These are phyloP conservation scores for Caenorhabditis imperialis DNA, from an alignment of 2,888 invertebrate genomes.

Conservation along the genomic window DNA sequence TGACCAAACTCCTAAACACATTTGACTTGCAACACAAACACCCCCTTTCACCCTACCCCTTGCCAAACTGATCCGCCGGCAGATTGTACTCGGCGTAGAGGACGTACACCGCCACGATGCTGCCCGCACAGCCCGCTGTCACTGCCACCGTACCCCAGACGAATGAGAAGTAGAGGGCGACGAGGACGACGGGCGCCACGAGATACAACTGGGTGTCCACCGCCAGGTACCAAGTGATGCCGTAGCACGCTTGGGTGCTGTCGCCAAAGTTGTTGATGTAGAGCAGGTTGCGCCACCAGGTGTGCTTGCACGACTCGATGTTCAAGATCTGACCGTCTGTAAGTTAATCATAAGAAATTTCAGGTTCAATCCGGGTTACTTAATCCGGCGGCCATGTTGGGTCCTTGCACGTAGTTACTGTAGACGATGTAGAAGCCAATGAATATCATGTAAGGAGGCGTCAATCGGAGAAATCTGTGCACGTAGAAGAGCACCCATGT, in stretches of 20 bases:
- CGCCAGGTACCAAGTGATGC: slow-evolving; percentile 55
- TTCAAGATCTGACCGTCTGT: slow-evolving; percentile 19
- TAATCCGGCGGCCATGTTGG: slow-evolving; percentile 15
- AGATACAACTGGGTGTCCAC: slow-evolving; percentile 53
- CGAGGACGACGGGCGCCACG: slow-evolving; percentile 45
- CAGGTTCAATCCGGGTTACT: slow-evolving; percentile 11
- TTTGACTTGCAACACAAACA: neutral
- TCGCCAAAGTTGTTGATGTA: slow-evolving; percentile 62
- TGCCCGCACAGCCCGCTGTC: slow-evolving; percentile 23
- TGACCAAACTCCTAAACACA: slow-evolving; percentile 10
- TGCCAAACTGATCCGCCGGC: slow-evolving; percentile 39
- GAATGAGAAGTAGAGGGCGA: slow-evolving; percentile 36
- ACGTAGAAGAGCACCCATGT: slow-evolving; percentile 57
- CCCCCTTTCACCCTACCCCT: slow-evolving; percentile 29
- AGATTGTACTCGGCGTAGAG: slow-evolving; percentile 27
- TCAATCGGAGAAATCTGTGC: slow-evolving; percentile 52
- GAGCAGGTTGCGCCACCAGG: slow-evolving; percentile 58
- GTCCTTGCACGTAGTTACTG: slow-evolving; percentile 40
- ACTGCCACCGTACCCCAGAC: slow-evolving; percentile 13
- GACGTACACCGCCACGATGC: slow-evolving; percentile 35
- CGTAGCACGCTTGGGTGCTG: slow-evolving; percentile 50
- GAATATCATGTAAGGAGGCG: slow-evolving; percentile 56
- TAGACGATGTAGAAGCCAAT: slow-evolving; percentile 53
- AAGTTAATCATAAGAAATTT: neutral
- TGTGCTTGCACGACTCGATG: slow-evolving; percentile 36